Evolutionary conservation across 1,140 invertebrate species (phyloP), one percentile per base, ranked within the genome.

Genomic region (Drosophila navojoa): DNA sequence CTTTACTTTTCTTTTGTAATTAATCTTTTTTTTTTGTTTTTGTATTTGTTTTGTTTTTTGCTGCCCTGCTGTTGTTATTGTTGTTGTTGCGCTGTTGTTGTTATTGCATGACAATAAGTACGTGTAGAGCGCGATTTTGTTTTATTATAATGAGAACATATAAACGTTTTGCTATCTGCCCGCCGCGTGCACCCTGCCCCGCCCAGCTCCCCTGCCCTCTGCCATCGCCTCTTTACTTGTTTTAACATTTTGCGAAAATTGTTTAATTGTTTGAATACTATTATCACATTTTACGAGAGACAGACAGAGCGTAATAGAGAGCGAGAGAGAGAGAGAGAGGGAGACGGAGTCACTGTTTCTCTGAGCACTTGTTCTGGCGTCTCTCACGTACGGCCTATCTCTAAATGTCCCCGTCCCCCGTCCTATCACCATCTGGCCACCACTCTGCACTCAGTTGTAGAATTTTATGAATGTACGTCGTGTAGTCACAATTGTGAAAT

Each of bases 81-180:
- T 66, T 74, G 42, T 61, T 63, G 22, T 19, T 54, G 35, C 64
- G 27, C 52, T 50, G 52, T 54, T 61, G 57, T 53, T 71, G 60
- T 71, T 63, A 55, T 71, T 75, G 66, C 40, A 67, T 71, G 66
- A 70, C 72, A 75, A 75, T 75, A 59, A 70, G 68, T 75, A 70
- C 53, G 66, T 75, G 68, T 63, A 71, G 53, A 52, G 53, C 66
- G 76, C 72, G 80, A 82, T 84, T 84, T 84, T 85, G 81, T 81
- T 87, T 86, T 86, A 82, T 87, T 87, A 82, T 79, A 87, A 87
- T 87, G 78, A 71, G 75, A 87, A 81, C 82, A 81, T 78, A 86
- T 81, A 87, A 84, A 87, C 82, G 75, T 79, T 72, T 76, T 76
- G 77, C 81, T 85, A 86, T 85, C 81, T 86, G 79, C 66, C 70